Conservation (phyloP, 2,113 vertebrate genomes). For the Microcebus murinus region DNA sequence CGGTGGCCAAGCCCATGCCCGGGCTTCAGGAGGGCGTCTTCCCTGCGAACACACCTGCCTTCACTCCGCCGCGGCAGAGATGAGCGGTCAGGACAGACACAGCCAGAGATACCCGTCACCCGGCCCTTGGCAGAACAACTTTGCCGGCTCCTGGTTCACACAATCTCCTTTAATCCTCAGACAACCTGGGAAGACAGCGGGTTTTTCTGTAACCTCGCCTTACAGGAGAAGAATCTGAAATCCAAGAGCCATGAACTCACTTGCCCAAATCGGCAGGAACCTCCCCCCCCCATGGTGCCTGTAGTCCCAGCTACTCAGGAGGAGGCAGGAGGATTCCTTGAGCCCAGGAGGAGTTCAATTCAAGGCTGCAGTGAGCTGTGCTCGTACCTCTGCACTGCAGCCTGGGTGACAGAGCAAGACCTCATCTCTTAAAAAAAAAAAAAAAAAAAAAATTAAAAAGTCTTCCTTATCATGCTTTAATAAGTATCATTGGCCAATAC, state of each 20-base stretch:
- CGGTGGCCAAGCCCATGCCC: background rate
- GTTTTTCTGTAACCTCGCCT: background rate
- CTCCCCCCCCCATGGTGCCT: background rate
- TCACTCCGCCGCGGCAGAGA: background rate
- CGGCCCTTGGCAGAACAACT: background rate
- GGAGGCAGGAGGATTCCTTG: background rate
- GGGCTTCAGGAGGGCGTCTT: background rate
- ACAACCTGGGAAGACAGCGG: background rate
- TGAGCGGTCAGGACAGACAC: background rate
- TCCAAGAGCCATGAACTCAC: background rate
- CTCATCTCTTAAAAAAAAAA: background rate
- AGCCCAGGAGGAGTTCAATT: background rate
- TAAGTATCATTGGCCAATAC: background rate
- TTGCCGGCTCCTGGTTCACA: background rate
- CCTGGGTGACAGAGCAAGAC: background rate
- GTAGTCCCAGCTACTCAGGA: background rate
- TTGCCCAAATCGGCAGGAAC: background rate
- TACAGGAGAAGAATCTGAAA: background rate
- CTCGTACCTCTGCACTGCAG: background rate
- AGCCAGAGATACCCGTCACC: background rate
- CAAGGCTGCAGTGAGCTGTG: background rate
- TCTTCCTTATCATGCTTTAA: background rate
- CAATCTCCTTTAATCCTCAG: background rate
- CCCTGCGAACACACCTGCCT: fast-evolving
- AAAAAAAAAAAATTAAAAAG: background rate